Conservation (phyloP, 2,888 invertebrate genomes). For the Ischnus inquisitorius region DNA sequence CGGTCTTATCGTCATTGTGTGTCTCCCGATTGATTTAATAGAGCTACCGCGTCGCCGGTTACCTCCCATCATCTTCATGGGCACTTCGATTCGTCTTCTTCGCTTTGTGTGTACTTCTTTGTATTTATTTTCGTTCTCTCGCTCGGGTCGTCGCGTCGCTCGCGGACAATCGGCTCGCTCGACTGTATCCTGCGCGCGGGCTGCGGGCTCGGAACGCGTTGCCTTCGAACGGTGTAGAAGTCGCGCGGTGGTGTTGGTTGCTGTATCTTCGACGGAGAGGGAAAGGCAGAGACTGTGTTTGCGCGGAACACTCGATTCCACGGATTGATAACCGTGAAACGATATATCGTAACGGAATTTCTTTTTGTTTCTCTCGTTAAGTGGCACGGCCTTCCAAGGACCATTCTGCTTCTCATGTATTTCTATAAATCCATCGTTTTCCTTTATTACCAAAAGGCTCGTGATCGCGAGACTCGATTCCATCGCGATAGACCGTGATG, state of each 20-base stretch:
- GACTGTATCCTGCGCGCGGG: neutral
- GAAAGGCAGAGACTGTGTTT: slow-evolving; percentile 14
- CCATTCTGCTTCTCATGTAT: slow-evolving; percentile 5
- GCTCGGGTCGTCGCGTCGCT: neutral
- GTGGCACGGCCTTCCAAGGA: slow-evolving; percentile 54
- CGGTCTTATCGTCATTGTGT: slow-evolving; percentile 39
- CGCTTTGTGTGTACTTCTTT: neutral
- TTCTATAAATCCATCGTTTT: neutral
- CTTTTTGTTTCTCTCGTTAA: slow-evolving; percentile 14
- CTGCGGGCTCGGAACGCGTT: slow-evolving; percentile 1
- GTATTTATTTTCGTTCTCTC: neutral
- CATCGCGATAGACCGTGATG: neutral
- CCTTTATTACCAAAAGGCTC: neutral
- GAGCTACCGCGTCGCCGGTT: slow-evolving; percentile 38
- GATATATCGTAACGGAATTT: slow-evolving; percentile 50
- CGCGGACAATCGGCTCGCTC: slow-evolving; percentile 19
- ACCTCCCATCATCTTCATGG: slow-evolving; percentile 8
- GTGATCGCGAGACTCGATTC: neutral
- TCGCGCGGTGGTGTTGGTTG: too few species aligned
- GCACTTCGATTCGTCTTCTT: neutral
- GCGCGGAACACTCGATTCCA: slow-evolving; percentile 42
- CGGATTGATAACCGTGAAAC: slow-evolving; percentile 57
- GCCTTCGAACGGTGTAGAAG: neutral
- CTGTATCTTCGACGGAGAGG: slow-evolving; percentile 1
- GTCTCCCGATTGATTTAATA: slow-evolving; percentile 56